A percentile compares a stretch with the other conserved stretches of the same genome.
Evolutionary conservation across 2,888 invertebrate genomes (phyloP).

Genomic region (Smittia sp.): DNA sequence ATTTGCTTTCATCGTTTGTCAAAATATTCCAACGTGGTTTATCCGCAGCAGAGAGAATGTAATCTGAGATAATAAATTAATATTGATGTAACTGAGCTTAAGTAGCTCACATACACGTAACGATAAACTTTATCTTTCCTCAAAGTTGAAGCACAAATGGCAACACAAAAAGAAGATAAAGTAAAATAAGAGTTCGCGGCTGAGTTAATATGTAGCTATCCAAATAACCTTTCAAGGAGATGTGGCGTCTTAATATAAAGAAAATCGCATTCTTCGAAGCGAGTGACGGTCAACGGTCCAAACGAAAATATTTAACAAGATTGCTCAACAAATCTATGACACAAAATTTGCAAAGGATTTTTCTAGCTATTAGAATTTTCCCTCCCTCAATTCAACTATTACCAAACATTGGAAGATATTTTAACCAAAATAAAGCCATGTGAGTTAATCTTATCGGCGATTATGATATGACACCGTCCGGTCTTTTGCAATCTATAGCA

Average conservation of each 20-base stretch:
- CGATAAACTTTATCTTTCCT: too few relatives aligned
- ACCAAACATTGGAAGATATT: neutral
- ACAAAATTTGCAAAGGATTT: neutral
- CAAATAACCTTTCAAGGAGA: neutral
- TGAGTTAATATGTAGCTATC: neutral
- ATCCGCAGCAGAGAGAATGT: too few relatives aligned
- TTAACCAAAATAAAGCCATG: neutral
- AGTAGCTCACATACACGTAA: too few relatives aligned
- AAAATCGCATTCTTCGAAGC: neutral
- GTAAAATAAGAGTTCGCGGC: conserved; percentile 16
- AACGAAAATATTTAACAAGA: neutral
- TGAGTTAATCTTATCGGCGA: too few relatives aligned
- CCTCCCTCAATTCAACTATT: neutral
- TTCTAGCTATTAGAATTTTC: neutral
- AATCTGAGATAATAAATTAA: too few relatives aligned
- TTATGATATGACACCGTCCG: neutral
- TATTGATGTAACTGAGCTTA: too few relatives aligned
- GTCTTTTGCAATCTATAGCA: neutral
- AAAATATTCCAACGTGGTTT: neutral
- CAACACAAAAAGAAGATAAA: neutral
- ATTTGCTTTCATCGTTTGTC: neutral
- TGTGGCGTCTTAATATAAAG: neutral
- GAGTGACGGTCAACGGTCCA: too few relatives aligned
- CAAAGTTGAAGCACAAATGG: too few relatives aligned
- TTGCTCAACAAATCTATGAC: neutral